Conservation (phyloP, 2,113 vertebrate genomes). For the Ameiurus melas region DNA sequence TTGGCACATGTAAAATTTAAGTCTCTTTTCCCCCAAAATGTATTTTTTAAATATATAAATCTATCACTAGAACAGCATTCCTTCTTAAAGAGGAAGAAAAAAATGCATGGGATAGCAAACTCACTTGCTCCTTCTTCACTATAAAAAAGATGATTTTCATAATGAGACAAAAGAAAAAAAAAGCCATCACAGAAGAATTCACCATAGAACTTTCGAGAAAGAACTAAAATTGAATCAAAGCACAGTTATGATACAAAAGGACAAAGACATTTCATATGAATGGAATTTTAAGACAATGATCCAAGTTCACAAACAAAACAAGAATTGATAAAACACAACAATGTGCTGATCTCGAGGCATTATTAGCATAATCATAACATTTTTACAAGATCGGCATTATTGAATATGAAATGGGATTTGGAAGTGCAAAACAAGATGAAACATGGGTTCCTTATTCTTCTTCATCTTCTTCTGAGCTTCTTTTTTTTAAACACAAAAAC, state of each 20-base stretch:
- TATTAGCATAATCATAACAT: constrained; percentile 21
- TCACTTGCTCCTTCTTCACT: constrained; percentile 52
- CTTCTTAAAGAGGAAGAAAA: constrained; percentile 78
- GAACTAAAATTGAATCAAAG: constrained; percentile 35
- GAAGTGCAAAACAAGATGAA: constrained; percentile 29
- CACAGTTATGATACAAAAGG: constrained; percentile 44
- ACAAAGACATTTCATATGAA: constrained; percentile 52
- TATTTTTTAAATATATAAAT: constrained; percentile 77
- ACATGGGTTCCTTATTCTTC: not conserved
- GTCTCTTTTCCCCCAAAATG: constrained; percentile 73
- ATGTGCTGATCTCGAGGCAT: constrained; percentile 64
- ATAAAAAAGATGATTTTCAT: constrained; percentile 72
- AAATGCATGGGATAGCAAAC: constrained; percentile 58
- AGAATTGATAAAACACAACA: constrained; percentile 53
- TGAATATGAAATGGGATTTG: constrained; percentile 13
- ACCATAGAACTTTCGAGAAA: constrained; percentile 32
- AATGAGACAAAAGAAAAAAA: constrained; percentile 74
- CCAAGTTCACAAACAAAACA: constrained; percentile 58
- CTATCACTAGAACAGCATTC: constrained; percentile 87
- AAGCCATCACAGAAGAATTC: constrained; percentile 38
- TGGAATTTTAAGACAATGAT: constrained; percentile 51
- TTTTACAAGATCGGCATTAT: constrained; percentile 18
- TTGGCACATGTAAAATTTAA: constrained; percentile 89
- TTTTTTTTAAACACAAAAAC: too few species aligned
- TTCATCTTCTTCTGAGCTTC: too few species aligned